These are phyloP conservation scores for Ladona fulva DNA, from an alignment of 1,140 invertebrate genomes.

Conservation along the genomic window DNA sequence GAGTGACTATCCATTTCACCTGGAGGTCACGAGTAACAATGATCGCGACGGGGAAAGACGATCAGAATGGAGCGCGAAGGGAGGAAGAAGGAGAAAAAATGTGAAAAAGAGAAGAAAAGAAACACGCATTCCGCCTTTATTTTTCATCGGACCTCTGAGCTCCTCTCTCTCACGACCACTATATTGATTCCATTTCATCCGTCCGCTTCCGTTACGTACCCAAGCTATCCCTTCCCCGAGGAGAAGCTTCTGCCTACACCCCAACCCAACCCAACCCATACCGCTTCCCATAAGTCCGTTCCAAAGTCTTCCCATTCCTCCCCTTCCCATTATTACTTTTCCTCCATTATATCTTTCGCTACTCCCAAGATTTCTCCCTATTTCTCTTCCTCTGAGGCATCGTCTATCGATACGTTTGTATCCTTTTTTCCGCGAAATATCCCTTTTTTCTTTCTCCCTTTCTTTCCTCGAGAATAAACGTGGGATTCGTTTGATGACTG, in stretches of 20 bases:
- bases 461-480: too few relatives aligned
- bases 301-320: neutral
- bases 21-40: too few relatives aligned
- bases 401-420: too few relatives aligned
- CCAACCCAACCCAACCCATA: neutral
- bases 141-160: neutral
- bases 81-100: neutral
- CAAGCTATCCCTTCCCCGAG: too few relatives aligned
- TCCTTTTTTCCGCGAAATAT: too few relatives aligned
- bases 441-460: too few relatives aligned
- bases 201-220: neutral
- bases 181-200: slow-evolving; percentile 6
- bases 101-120: neutral
- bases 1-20: too few relatives aligned
- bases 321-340: neutral
- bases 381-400: too few relatives aligned
- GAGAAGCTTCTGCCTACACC: neutral
- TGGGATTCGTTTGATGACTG: too few relatives aligned
- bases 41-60: neutral
- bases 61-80: neutral
- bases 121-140: neutral
- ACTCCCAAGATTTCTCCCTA: too few relatives aligned
- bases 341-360: neutral
- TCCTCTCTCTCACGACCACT: neutral
- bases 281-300: neutral